Base-by-base conservation (phyloP, 2,888 invertebrate species). In the Catocala nupta region DNA sequence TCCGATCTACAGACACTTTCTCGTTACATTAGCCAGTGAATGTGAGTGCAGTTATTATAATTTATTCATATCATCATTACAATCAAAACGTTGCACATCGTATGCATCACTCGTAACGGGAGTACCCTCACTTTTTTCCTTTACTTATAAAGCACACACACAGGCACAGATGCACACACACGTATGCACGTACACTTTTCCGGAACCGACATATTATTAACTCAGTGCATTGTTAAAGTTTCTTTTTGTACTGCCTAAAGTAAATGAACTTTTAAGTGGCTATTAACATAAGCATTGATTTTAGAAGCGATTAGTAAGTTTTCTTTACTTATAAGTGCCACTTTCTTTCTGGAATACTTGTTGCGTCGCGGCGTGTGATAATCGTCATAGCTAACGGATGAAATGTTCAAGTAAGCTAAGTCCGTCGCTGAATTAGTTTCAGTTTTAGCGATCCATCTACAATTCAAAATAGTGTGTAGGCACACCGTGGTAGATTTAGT, bases 181-280 rank as follows among this genome's bases (percentile, higher is more conserved):
- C 44, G 36, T 42, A 49, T 49, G 55, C 44, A 34, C 34, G 45
- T 16, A 50, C 48, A 57, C 58, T 61, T 58, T 58, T 61, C 57
- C 61, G 51, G 49, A 62, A 62, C 16, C 34, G 16, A 48, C 16
- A 10, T 48, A 50, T 45, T 49, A 47, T 45, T 47, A 54, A n/a
- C 13, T 36, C 51, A 48, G 13, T 39, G 50, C 45, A 49, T 62
- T 67, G 63, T 65, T 59, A 12, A 43, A 52, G 50, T 71, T 68
- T 68, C 61, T 55, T 55, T 53, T 50, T 47, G 12, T 39, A 25
- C 5, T 58, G 52, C 43, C 44, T 49, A 34, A 71, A 68, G 49
- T 55, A 54, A 71, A 63, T n/a, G 65, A 55, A 49, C 43, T 63
- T 61, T 56, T 57, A 67, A 50, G 47, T 64, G 44, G 52, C 54